Evolutionary conservation across 64 coral and sea anemone species (phyloP).

Genomic region (Dendrophyllia cribrosa): DNA sequence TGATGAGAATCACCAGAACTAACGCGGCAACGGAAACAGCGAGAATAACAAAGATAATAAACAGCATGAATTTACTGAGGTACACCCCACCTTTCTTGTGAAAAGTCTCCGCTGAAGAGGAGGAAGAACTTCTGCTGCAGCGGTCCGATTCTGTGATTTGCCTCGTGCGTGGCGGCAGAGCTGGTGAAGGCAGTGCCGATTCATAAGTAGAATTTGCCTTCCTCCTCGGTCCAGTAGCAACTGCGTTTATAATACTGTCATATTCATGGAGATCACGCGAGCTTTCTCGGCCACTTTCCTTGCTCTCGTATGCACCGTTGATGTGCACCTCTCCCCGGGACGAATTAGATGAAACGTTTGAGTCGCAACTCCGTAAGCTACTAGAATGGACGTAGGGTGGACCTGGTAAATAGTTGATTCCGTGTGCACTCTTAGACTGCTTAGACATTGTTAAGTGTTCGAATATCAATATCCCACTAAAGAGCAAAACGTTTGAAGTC

Average conservation of each 20-base stretch:
- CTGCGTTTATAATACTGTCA: neutral
- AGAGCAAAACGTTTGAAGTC: neutral
- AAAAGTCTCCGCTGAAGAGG: neutral
- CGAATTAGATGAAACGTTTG: neutral
- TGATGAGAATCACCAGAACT: neutral
- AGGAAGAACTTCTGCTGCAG: neutral
- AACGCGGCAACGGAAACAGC: neutral
- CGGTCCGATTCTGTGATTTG: neutral
- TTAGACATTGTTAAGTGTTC: neutral
- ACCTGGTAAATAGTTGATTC: neutral
- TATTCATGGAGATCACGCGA: neutral
- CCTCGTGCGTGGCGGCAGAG: neutral
- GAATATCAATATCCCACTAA: neutral
- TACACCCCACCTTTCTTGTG: neutral
- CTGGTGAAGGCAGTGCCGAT: neutral
- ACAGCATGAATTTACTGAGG: neutral
- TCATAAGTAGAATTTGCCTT: neutral
- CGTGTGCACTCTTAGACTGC: neutral
- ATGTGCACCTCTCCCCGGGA: neutral
- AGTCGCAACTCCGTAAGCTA: neutral
- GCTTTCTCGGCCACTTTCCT: neutral
- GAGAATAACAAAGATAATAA: neutral
- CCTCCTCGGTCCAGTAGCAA: neutral
- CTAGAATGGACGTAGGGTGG: neutral
- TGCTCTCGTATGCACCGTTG: neutral